Base-by-base conservation (phyloP, 2,888 invertebrate genomes). In the Tholera decimalis region DNA sequence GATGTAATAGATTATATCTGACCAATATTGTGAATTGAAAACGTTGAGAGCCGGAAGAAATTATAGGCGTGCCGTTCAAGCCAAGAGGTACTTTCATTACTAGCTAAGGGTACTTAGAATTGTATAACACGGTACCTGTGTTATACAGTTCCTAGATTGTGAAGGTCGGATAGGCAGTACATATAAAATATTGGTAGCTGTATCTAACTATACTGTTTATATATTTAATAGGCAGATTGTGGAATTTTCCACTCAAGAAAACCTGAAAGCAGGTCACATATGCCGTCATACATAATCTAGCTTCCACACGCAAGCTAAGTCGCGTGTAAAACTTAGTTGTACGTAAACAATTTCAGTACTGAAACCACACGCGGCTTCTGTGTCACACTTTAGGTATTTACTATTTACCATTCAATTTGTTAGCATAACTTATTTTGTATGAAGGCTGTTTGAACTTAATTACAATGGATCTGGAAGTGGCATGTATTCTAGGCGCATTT, bases 351-450 rank as follows among this genome's bases (percentile, higher is more conserved):
- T 35, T 35, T 30, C 26, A 18, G 49, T 46, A 33, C 54, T 63
- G 47, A 39, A 72, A 76, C 63, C 26, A 54, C 28, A 57, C 50
- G 30, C 59, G 41, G 35, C 28, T 62, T 55, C 39, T 30, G 49
- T 55, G 43, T 59, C 35, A 63, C 44, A 60, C 68, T 47, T 68
- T 39, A 47, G 22, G 13, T 67, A 63, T 56, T 65, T 68, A 58
- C 51, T 67, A 63, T 56, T 65, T 68, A 58, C 51, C 44, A 57
- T 60, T 41, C 24, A 53, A 68, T 72, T 60, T 49, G 49, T 60
- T 59, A 64, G 66, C 71, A 59, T 62, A 41, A 33, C 54, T 55
- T 60, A 55, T 73, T 77, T 49, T 58, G 51, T 61, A 44, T 33
- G 70, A 64, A 71, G 56, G 64, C 4, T 66, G 24, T 57, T 77